A percentile compares a stretch with the other conserved stretches of the same genome.
phyloP scores from a whole-genome alignment of 2,113 vertebrate genomes.

The Thomomys bottae region DNA sequence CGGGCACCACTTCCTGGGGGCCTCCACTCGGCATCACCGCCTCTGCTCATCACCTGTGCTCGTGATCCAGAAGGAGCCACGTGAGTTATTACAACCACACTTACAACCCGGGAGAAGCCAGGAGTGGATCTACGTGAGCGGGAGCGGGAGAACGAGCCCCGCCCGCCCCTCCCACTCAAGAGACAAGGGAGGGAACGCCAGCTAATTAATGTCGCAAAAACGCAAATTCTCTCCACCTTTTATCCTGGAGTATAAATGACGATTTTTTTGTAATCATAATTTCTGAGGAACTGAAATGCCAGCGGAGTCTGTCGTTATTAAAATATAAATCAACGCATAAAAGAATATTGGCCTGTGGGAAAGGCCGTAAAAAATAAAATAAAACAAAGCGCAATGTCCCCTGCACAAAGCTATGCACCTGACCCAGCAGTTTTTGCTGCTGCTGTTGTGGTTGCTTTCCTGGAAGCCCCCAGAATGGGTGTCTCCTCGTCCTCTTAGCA shows the following conservation, averaged over 20 bases:
- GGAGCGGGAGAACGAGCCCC: too few relatives aligned
- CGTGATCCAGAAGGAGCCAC: conserved; percentile 41
- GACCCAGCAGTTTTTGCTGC: conserved; percentile 18
- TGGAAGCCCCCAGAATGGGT: conserved; percentile 15
- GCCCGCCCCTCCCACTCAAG: too few relatives aligned
- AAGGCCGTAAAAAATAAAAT: conserved; percentile 25
- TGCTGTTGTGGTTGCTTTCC: neutral
- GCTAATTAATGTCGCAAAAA: conserved; percentile 77
- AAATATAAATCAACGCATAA: conserved; percentile 74
- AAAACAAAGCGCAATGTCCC: neutral
- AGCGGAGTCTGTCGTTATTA: conserved; percentile 69
- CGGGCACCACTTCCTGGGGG: too few relatives aligned
- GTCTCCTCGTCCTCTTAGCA: conserved; percentile 39
- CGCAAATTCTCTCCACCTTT: conserved; percentile 76
- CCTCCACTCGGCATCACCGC: neutral
- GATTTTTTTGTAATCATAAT: conserved; percentile 79
- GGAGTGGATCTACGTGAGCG: conserved; percentile 67
- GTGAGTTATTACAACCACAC: conserved; percentile 54
- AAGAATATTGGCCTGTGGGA: conserved; percentile 50
- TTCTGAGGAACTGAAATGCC: conserved; percentile 68
- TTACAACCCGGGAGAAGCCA: conserved; percentile 65
- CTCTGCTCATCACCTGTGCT: conserved; percentile 64
- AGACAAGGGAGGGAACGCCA: too few relatives aligned
- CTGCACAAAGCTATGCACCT: conserved; percentile 56
- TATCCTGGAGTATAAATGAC: conserved; percentile 75